A percentile compares a stretch with the other conserved stretches of the same genome.
Conservation (phyloP, 23 tunicate genomes). For the Ciona savignyi region DNA sequence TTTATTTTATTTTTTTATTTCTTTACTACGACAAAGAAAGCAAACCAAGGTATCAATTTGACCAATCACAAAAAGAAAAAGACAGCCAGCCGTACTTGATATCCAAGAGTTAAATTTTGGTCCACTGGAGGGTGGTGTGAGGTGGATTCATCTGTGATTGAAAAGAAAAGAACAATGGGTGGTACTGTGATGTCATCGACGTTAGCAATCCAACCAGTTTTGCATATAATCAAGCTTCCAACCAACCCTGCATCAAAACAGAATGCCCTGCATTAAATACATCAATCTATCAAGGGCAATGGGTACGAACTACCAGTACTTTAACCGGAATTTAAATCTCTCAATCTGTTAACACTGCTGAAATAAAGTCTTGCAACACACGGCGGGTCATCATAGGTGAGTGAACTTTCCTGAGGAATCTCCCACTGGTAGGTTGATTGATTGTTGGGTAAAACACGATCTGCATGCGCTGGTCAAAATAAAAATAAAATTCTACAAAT, state of each 20-base stretch:
- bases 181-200: conserved; percentile 2
- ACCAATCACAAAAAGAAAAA: too few relatives aligned
- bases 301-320: too few relatives aligned
- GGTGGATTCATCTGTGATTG: conserved; percentile 4
- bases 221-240: conserved; percentile 13
- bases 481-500: not conserved
- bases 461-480: not conserved
- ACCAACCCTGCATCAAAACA: too few relatives aligned
- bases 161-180: conserved; percentile 3
- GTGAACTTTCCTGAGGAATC: conserved; percentile 7
- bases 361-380: conserved; percentile 7
- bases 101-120: too few relatives aligned
- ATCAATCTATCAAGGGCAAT: too few relatives aligned
- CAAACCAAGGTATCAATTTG: too few relatives aligned
- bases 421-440: conserved; percentile 6
- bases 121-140: too few relatives aligned
- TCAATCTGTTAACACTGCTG: conserved; percentile 5
- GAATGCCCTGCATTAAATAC: too few relatives aligned
- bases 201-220: conserved; percentile 7
- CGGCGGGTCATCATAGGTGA: conserved; percentile 15
- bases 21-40: too few relatives aligned
- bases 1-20: too few relatives aligned
- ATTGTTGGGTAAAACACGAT: not conserved
- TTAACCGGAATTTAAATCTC: conserved; percentile 6
- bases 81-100: too few relatives aligned